Evolutionary conservation across 2,888 invertebrate genomes (phyloP).

Genomic region (Cosmopolites sordidus): DNA sequence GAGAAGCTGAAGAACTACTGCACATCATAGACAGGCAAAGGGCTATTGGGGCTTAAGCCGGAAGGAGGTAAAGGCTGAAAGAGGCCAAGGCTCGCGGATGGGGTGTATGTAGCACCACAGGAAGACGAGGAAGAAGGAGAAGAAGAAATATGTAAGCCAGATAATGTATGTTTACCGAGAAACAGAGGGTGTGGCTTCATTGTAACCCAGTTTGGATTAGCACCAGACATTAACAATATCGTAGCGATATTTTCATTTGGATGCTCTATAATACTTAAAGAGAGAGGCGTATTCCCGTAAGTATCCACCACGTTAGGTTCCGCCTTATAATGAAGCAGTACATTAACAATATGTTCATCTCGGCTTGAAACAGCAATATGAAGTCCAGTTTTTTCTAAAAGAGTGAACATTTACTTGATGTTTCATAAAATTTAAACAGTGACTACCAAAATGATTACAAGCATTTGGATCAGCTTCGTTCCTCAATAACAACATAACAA

Average conservation of each 20-base stretch:
- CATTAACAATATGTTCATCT: constrained; percentile 23
- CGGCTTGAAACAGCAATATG: constrained; percentile 28
- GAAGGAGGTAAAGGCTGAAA: not conserved
- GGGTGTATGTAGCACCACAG: too few species aligned
- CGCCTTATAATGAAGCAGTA: constrained; percentile 30
- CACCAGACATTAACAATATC: constrained; percentile 31
- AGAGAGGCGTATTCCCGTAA: constrained; percentile 35
- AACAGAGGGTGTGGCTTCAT: constrained; percentile 25
- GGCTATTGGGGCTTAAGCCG: too few species aligned
- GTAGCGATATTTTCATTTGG: constrained; percentile 28
- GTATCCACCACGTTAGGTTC: constrained; percentile 29
- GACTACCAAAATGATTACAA: constrained; percentile 20
- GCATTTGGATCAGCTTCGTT: constrained; percentile 31
- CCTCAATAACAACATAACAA: constrained; percentile 26
- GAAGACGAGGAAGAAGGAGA: too few species aligned
- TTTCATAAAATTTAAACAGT: constrained; percentile 1
- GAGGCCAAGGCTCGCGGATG: too few species aligned
- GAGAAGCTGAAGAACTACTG: too few species aligned
- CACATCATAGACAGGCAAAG: too few species aligned
- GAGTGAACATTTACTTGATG: not conserved
- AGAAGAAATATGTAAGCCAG: too few species aligned
- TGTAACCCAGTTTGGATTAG: constrained; percentile 19
- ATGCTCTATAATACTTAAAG: constrained; percentile 27
- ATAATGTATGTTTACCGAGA: constrained; percentile 28
- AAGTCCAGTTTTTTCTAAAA: constrained; percentile 29